Base-by-base conservation (phyloP, 2,797 vertebrate species). In the Pelodytes ibericus region DNA sequence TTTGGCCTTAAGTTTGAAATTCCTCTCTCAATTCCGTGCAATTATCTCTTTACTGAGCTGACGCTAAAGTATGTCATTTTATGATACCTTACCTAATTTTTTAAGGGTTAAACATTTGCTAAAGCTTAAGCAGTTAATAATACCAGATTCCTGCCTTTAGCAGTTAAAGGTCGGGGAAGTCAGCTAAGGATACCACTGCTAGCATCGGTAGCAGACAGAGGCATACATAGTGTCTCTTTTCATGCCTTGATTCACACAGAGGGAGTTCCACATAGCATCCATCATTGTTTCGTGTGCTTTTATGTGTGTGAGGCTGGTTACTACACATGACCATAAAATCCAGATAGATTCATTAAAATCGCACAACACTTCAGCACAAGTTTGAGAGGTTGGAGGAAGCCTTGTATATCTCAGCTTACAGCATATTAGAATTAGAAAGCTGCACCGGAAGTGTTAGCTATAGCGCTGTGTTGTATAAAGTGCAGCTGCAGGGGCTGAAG, bases 301-400 rank as follows among this genome's bases (percentile, higher is more conserved):
- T 56, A 29, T 4, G 2, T 31, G 18, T 56, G 18, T 6, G 13
- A 44, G 16, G 25, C 15, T 24, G 16, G 66, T 30, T 16, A 20
- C 49, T 53, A 24, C 49, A 53, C 20, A 57, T n/a, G 29, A 36
- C 29, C 49, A 70, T 24, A 58, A 70, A 59, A 41, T 8, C 25
- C 24, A 4, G 2, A 44, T 16, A 3, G 41, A 44, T 44, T 8
- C 16, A 70, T 27, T 24, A 53, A 53, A 53, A 44, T 16, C 41
- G 4, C 10, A 10, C 31, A 36, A 36, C 31, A 10, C 31, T 36
- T 36, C 33, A 36, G 33, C 11, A 36, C 33, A 36, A 36, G 33
- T 11, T 36, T 6, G 5, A 36, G 33, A 36, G 33, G 11, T 6
- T 5, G 33, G 5, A 6, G 33, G 5, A 5, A 5, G 11, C 11